Conservation (phyloP, 2,797 vertebrate species). For the Sternarchorhynchus goeldii region DNA sequence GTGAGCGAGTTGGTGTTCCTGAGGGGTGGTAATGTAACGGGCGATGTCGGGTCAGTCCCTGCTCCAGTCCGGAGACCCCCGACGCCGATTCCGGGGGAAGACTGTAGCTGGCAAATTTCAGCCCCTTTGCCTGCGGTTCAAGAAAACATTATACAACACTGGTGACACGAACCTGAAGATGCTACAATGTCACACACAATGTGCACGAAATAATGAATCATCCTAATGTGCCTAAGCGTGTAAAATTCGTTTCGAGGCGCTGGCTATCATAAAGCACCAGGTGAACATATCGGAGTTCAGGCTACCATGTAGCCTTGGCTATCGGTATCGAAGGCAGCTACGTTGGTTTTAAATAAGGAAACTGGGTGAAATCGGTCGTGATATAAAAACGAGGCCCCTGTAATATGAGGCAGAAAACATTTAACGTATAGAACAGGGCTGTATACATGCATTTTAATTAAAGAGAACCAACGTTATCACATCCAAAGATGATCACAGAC, state of each 20-base stretch:
- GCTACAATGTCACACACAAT: no score
- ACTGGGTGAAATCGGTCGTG: no score
- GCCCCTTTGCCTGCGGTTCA: slow-evolving; percentile 73
- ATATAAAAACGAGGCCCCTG: neutral
- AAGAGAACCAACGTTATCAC: neutral
- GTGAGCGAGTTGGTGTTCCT: slow-evolving; percentile 81
- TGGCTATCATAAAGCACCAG: neutral
- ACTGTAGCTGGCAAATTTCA: slow-evolving; percentile 78
- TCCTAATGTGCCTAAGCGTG: neutral
- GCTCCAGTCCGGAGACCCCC: slow-evolving; percentile 76
- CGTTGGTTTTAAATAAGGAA: neutral
- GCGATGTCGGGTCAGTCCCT: slow-evolving; percentile 79
- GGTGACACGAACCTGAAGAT: no score
- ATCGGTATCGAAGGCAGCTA: neutral
- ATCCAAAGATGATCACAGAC: neutral
- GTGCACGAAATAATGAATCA: no score
- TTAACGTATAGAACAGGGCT: neutral
- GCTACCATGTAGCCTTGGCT: neutral
- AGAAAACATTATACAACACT: neutral
- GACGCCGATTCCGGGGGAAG: slow-evolving; percentile 75
- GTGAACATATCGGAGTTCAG: no score
- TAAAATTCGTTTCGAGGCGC: neutral
- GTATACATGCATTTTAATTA: neutral
- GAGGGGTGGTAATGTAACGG: slow-evolving; percentile 82
- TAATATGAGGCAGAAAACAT: no score